phyloP scores from a whole-genome alignment of 2,797 vertebrate genomes.

The Hypotaenidia okinawae region DNA sequence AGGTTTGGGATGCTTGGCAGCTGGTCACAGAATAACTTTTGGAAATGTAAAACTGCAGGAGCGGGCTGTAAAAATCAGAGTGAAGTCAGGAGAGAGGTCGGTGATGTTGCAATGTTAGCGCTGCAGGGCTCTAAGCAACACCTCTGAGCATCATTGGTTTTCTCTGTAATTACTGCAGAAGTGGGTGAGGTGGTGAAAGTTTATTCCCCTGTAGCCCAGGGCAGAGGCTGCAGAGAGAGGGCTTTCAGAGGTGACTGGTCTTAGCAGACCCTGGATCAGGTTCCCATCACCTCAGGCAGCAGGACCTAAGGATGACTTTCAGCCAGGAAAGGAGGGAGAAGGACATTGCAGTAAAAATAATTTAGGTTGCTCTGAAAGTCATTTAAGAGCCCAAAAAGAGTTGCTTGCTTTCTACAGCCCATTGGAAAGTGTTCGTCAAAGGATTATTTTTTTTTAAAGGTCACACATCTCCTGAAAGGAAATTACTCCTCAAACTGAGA shows the following conservation, averaged over 20 bases:
- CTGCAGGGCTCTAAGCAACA: background rate
- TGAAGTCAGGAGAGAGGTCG: background rate
- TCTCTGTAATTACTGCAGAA: background rate
- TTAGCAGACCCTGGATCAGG: background rate
- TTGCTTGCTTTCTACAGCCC: background rate
- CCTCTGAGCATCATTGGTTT: background rate
- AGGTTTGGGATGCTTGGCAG: background rate
- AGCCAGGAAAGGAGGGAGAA: background rate
- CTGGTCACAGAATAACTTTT: background rate
- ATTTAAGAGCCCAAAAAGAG: background rate
- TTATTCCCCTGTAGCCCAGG: background rate
- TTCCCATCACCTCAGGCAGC: background rate
- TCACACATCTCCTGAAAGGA: conserved; percentile 18
- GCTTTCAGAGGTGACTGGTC: background rate
- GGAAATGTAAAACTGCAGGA: background rate
- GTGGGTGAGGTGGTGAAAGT: background rate
- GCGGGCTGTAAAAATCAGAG: background rate
- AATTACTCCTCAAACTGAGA: conserved; percentile 49
- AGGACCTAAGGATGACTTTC: background rate
- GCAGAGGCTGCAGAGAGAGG: background rate
- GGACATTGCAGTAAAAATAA: background rate
- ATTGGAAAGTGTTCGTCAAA: conserved; percentile 24
- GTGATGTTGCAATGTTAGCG: too few species aligned
- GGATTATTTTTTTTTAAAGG: background rate
- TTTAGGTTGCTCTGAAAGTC: background rate